Evolutionary conservation across 2,113 vertebrate genomes (phyloP).

Genomic region (Ariopsis seemanni): DNA sequence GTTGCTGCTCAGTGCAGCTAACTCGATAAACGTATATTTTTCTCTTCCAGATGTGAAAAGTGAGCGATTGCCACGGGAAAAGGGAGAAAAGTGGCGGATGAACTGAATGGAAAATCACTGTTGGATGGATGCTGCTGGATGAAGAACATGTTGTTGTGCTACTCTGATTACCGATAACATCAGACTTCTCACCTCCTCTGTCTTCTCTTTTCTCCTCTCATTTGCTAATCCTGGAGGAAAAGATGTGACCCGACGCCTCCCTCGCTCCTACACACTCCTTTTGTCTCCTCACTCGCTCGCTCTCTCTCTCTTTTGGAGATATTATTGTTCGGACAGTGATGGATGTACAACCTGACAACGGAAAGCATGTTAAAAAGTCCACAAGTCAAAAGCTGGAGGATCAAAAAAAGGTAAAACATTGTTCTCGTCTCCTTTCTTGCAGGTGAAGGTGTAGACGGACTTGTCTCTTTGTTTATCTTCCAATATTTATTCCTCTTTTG

Average conservation of each 20-base stretch:
- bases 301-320: constrained; percentile 65
- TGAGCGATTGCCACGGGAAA: constrained; percentile 37
- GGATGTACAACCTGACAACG: constrained; percentile 93
- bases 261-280: constrained; percentile 33
- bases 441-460: background rate
- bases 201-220: background rate
- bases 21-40: constrained; percentile 38
- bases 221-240: constrained; percentile 64
- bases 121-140: constrained; percentile 40
- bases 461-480: background rate
- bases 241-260: constrained; percentile 77
- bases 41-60: constrained; percentile 73
- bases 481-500: background rate
- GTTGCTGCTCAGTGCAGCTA: background rate
- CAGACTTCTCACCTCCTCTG: background rate
- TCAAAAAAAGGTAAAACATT: constrained; percentile 91
- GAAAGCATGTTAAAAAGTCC: constrained; percentile 93
- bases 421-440: background rate
- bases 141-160: constrained; percentile 51
- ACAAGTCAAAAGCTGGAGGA: constrained; percentile 97
- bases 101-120: constrained; percentile 50
- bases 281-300: constrained; percentile 38
- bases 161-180: constrained; percentile 38
- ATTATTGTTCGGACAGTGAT: constrained; percentile 78
- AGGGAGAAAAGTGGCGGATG: constrained; percentile 46